These are phyloP conservation scores for Drosophila parabipectinata DNA, from an alignment of 1,140 invertebrate genomes.

Conservation along the genomic window DNA sequence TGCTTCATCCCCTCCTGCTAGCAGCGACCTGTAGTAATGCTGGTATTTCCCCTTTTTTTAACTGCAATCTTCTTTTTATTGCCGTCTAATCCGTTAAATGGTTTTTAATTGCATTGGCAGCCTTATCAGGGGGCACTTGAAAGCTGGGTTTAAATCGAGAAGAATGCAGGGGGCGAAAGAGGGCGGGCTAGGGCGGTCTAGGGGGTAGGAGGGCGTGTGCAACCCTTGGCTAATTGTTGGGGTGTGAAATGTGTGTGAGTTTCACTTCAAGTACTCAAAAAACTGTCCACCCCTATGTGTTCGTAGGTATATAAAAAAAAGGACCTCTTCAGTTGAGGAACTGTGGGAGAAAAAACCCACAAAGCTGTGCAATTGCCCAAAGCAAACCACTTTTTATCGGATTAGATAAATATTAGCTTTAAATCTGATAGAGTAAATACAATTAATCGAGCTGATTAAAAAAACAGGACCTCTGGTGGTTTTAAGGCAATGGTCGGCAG, in stretches of 20 bases:
- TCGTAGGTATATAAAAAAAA: conserved; percentile 20
- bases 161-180: conserved; percentile 5
- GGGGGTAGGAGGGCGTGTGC: conserved; percentile 14
- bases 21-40: conserved; percentile 41
- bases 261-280: conserved; percentile 23
- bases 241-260: conserved; percentile 66
- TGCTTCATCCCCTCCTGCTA: conserved; percentile 9
- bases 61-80: conserved; percentile 58
- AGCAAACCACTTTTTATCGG: conserved; percentile 39
- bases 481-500: too few relatives aligned
- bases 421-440: conserved; percentile 11
- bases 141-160: conserved; percentile 21
- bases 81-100: conserved; percentile 70
- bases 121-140: conserved; percentile 65
- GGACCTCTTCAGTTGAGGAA: neutral
- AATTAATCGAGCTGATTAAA: neutral
- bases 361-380: conserved; percentile 18
- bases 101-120: conserved; percentile 73
- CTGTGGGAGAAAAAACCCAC: conserved; percentile 31
- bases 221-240: conserved; percentile 68
- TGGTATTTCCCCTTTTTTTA: conserved; percentile 46
- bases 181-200: neutral
- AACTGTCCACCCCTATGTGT: conserved; percentile 46
- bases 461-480: neutral
- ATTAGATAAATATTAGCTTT: conserved; percentile 26